These are phyloP conservation scores for Oncopodura yosiiana DNA, from an alignment of 1,140 invertebrate genomes.

Conservation along the genomic window DNA sequence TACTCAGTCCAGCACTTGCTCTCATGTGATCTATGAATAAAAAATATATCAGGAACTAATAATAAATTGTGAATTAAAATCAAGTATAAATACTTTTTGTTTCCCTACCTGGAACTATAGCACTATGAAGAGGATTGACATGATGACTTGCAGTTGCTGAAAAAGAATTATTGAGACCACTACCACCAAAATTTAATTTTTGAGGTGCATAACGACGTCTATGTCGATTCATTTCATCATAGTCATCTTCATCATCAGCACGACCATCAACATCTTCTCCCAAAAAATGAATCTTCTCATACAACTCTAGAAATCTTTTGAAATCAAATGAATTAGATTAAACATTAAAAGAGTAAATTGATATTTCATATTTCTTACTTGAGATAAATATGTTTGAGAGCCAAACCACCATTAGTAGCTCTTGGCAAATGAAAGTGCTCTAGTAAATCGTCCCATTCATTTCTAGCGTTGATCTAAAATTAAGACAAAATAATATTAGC, in stretches of 20 bases:
- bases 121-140: too few relatives aligned
- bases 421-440: constrained; percentile 64
- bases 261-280: constrained; percentile 64
- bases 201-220: constrained; percentile 54
- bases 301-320: constrained; percentile 66
- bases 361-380: constrained; percentile 49
- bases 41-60: too few relatives aligned
- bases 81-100: not conserved
- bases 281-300: constrained; percentile 73
- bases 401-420: constrained; percentile 71
- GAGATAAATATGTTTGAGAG: constrained; percentile 78
- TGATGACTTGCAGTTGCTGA: not conserved
- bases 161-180: not conserved
- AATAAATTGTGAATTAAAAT: constrained; percentile 1
- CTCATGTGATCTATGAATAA: constrained; percentile 54
- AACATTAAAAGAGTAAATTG: not conserved
- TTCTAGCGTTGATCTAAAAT: constrained; percentile 69
- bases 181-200: constrained; percentile 2
- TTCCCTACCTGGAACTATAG: too few relatives aligned
- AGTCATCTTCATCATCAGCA: constrained; percentile 58
- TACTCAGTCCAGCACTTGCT: constrained; percentile 55
- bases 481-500: not conserved
- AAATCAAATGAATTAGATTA: constrained; percentile 30
- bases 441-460: constrained; percentile 71
- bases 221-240: constrained; percentile 61